phyloP scores from a whole-genome alignment of 2,888 invertebrate genomes.

The Drosophila hawaiiensis region DNA sequence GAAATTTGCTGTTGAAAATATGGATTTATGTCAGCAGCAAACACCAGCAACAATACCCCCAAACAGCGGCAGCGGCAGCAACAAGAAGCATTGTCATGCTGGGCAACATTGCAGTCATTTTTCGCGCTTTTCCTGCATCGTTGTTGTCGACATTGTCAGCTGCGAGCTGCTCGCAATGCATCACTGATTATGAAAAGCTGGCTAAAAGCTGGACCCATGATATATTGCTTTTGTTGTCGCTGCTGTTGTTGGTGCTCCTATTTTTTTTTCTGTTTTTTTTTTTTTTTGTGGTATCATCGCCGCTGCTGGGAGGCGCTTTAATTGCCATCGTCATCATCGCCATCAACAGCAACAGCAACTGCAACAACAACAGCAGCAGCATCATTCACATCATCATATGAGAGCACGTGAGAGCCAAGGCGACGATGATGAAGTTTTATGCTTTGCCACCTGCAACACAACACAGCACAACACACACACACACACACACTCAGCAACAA shows the following conservation, averaged over 20 bases:
- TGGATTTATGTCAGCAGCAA: slow-evolving; percentile 77
- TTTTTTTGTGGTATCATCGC: slow-evolving; percentile 75
- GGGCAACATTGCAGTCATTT: slow-evolving; percentile 67
- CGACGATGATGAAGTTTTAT: slow-evolving; percentile 80
- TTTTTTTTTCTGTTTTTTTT: slow-evolving; percentile 38
- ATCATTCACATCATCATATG: slow-evolving; percentile 36
- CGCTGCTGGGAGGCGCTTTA: slow-evolving; percentile 53
- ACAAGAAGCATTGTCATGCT: slow-evolving; percentile 46
- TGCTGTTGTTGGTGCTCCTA: slow-evolving; percentile 27
- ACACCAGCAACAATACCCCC: slow-evolving; percentile 27
- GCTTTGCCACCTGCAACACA: slow-evolving; percentile 76
- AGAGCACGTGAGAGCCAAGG: slow-evolving; percentile 73
- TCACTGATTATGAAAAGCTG: slow-evolving; percentile 81
- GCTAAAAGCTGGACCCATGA: slow-evolving; percentile 81
- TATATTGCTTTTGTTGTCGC: slow-evolving; percentile 72
- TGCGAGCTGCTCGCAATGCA: slow-evolving; percentile 79
- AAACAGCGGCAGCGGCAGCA: slow-evolving; percentile 21
- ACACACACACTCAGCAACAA: slow-evolving; percentile 6
- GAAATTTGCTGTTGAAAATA: slow-evolving; percentile 76
- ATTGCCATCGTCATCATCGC: slow-evolving; percentile 63
- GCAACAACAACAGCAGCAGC: slow-evolving; percentile 30
- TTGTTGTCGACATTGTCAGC: slow-evolving; percentile 65
- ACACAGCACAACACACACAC: slow-evolving; percentile 26
- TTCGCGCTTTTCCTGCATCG: slow-evolving; percentile 55
- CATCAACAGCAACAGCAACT: slow-evolving; percentile 31